Evolutionary conservation across 2,113 vertebrate genomes (phyloP).

Genomic region (Cricetomys ansorgei): DNA sequence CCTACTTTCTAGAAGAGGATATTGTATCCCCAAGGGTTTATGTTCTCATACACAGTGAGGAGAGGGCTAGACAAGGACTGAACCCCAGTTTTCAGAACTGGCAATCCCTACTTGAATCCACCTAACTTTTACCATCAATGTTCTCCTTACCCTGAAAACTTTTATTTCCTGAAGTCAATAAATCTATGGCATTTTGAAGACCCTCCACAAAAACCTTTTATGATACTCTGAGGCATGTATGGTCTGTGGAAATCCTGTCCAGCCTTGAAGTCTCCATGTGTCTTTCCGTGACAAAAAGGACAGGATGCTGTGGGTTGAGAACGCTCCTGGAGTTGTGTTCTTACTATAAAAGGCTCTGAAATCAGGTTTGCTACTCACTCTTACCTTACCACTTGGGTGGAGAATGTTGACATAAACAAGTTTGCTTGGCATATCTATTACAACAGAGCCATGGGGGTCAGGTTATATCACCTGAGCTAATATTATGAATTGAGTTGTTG

Average conservation of each 20-base stretch:
- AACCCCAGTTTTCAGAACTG: background rate
- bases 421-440: background rate
- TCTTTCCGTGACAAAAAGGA: background rate
- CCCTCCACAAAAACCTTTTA: background rate
- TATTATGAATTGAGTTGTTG: constrained; percentile 25
- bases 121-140: background rate
- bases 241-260: background rate
- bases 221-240: background rate
- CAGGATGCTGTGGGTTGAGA: background rate
- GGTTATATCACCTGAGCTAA: background rate
- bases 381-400: background rate
- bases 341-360: background rate
- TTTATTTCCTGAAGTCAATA: background rate
- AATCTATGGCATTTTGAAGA: background rate
- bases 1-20: background rate
- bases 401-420: background rate
- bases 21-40: background rate
- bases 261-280: background rate
- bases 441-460: background rate
- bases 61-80: background rate
- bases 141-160: background rate
- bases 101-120: background rate
- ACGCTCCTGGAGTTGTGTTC: background rate
- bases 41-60: background rate
- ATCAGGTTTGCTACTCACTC: background rate